A percentile compares a stretch with the other conserved stretches of the same genome.
phyloP scores from a whole-genome alignment of 2,888 invertebrate genomes.

The Nebria salina region DNA sequence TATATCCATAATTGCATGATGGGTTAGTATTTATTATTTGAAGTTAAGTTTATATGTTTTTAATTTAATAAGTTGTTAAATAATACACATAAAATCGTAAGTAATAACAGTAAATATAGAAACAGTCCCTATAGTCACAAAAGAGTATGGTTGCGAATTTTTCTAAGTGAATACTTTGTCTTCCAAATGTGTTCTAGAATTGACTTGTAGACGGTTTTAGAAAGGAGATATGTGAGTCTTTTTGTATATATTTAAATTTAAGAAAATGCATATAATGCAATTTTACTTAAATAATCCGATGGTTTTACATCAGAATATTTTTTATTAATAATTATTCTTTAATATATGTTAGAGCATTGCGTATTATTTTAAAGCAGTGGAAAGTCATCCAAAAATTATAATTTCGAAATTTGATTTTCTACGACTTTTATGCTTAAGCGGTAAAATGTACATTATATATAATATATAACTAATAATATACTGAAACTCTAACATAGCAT shows the following conservation, averaged over 20 bases:
- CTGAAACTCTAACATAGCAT: background rate
- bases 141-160: background rate
- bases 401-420: too few relatives aligned
- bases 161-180: background rate
- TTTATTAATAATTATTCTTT: constrained; percentile 15
- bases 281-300: constrained; percentile 17
- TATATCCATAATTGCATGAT: background rate
- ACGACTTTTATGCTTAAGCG: too few relatives aligned
- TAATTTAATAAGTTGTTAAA: background rate
- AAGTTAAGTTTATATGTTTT: background rate
- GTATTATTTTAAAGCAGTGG: too few relatives aligned
- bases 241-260: background rate
- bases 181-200: background rate
- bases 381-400: too few relatives aligned
- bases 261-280: background rate
- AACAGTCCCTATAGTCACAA: too few relatives aligned
- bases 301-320: constrained; percentile 37
- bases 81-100: background rate
- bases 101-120: background rate
- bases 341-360: background rate
- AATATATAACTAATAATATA: background rate
- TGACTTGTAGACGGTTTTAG: background rate
- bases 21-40: background rate
- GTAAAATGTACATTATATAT: too few relatives aligned
- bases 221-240: background rate